phyloP scores from a whole-genome alignment of 2,888 invertebrate genomes.

The Lutraria lutraria region DNA sequence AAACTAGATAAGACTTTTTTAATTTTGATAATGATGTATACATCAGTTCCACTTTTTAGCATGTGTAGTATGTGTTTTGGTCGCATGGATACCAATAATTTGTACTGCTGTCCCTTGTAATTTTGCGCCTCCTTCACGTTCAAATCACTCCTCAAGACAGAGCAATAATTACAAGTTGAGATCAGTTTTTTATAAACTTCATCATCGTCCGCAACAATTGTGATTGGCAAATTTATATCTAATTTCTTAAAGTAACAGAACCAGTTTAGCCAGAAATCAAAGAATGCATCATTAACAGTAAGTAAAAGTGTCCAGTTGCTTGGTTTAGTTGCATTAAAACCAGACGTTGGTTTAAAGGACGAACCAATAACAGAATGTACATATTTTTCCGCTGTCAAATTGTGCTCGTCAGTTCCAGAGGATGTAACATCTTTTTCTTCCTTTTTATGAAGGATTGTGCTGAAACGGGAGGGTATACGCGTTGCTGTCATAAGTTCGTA shows the following conservation, averaged over 20 bases:
- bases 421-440: too few relatives aligned
- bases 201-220: not conserved
- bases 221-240: not conserved
- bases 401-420: too few relatives aligned
- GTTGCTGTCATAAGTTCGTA: too few relatives aligned
- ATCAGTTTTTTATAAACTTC: not conserved
- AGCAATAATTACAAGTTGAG: not conserved
- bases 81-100: not conserved
- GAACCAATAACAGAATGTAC: not conserved
- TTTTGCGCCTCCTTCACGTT: too few relatives aligned
- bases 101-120: not conserved
- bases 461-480: too few relatives aligned
- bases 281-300: conserved; percentile 3
- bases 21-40: too few relatives aligned
- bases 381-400: too few relatives aligned
- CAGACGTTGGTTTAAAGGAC: not conserved
- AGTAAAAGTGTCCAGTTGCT: not conserved
- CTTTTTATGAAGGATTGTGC: too few relatives aligned
- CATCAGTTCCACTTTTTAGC: not conserved
- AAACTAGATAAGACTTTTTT: too few relatives aligned
- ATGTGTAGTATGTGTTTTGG: not conserved
- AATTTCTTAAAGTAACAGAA: not conserved
- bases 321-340: too few relatives aligned
- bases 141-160: conserved; percentile 9
- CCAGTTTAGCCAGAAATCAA: conserved; percentile 3